A percentile compares a stretch with the other conserved stretches of the same genome.
Conservation (phyloP, 2,888 invertebrate genomes). For the Nomada flava region DNA sequence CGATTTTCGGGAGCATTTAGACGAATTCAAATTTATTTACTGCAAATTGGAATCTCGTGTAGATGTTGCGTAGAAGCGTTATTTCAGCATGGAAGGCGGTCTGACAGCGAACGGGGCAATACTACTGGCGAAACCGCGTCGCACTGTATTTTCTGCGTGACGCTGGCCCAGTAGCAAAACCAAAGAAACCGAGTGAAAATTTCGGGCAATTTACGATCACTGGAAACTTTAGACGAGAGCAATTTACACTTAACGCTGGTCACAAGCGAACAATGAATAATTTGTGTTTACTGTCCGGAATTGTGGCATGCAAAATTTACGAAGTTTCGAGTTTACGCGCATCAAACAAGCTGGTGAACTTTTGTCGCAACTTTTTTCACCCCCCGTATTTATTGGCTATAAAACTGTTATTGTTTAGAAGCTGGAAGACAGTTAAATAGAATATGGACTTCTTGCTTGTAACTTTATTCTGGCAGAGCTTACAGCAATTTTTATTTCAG, state of each 20-base stretch:
- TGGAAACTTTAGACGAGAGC: background rate
- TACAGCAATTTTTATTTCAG: no score
- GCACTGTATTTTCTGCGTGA: background rate
- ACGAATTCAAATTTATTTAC: constrained; percentile 34
- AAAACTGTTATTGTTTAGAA: no score
- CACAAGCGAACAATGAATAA: background rate
- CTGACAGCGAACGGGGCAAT: constrained; percentile 21
- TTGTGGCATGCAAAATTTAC: background rate
- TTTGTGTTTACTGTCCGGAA: background rate
- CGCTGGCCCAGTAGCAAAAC: background rate
- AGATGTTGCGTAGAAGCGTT: constrained; percentile 10
- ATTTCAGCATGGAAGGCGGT: constrained; percentile 18
- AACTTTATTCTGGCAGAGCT: no score
- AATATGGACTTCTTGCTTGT: no score
- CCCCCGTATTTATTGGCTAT: no score
- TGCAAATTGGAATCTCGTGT: constrained; percentile 36
- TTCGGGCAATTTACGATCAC: constrained; percentile 10
- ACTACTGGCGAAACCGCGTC: constrained; percentile 6
- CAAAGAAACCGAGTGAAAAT: constrained; percentile 16
- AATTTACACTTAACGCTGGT: constrained; percentile 4
- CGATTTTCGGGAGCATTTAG: constrained; percentile 3
- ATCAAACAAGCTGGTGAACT: no score
- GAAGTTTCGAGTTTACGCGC: background rate
- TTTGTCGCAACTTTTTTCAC: no score
- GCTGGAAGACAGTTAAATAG: no score